These are phyloP conservation scores for Batillaria attramentaria DNA, from an alignment of 1,140 invertebrate genomes.

Conservation along the genomic window DNA sequence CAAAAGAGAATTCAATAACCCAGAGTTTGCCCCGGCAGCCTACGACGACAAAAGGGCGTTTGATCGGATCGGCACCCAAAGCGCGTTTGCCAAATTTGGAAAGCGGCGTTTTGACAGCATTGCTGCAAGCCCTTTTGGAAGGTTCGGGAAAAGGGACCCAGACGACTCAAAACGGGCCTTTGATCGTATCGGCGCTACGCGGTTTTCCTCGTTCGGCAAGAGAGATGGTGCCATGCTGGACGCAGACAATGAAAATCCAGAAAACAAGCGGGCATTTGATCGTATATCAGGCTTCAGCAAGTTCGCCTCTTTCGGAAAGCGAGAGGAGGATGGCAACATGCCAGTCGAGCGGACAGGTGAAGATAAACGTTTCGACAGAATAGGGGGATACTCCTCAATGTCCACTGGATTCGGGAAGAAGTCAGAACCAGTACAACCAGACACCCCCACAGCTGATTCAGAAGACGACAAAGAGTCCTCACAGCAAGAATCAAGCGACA, in stretches of 20 bases:
- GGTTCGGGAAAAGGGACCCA: neutral
- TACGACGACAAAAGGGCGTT: neutral
- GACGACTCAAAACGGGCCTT: neutral
- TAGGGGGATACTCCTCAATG: neutral
- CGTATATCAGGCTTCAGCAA: neutral
- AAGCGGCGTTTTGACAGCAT: conserved; percentile 1
- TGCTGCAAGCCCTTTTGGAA: neutral
- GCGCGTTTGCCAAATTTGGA: neutral
- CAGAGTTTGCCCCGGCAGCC: neutral
- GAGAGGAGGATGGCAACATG: neutral
- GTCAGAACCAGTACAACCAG: no score
- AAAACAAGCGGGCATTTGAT: conserved; percentile 2
- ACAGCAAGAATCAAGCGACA: neutral
- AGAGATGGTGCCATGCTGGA: no score
- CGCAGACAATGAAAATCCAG: neutral
- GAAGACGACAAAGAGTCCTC: neutral
- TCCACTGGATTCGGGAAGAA: conserved; percentile 16
- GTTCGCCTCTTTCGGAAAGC: neutral
- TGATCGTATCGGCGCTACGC: neutral
- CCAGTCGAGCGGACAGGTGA: neutral
- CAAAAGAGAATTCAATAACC: neutral
- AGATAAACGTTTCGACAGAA: conserved; percentile 9
- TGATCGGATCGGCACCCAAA: neutral
- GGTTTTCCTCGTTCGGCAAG: conserved; percentile 10
- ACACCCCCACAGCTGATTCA: no score